phyloP scores from a whole-genome alignment of 2,113 vertebrate species.

The Poecilia latipinna region DNA sequence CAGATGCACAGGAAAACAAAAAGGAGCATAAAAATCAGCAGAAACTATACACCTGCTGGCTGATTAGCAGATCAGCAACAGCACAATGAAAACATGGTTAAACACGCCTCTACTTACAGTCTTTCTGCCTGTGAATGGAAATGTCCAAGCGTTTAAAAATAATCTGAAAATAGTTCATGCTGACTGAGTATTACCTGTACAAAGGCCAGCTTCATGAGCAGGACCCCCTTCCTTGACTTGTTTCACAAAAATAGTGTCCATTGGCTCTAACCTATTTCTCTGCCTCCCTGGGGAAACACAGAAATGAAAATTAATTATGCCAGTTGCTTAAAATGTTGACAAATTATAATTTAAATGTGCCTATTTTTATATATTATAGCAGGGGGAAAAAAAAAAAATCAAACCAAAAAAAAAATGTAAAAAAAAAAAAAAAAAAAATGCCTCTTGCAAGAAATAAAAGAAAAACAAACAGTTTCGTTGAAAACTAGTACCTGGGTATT shows the following conservation, averaged over 20 bases:
- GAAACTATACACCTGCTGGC: background rate
- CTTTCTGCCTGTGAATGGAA: background rate
- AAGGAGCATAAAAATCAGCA: background rate
- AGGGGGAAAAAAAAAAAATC: background rate
- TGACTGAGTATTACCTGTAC: constrained; percentile 85
- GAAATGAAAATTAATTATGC: background rate
- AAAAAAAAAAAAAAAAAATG: constrained; percentile 5
- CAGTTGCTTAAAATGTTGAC: background rate
- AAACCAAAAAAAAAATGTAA: background rate
- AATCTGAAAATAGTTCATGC: background rate
- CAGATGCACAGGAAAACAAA: background rate
- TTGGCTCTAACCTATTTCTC: constrained; percentile 90
- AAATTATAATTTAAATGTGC: background rate
- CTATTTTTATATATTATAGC: background rate
- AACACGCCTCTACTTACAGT: constrained; percentile 3
- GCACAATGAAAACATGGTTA: background rate
- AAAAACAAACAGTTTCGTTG: constrained; percentile 26
- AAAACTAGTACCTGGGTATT: constrained; percentile 2
- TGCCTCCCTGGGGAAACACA: constrained; percentile 83
- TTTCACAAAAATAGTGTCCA: constrained; percentile 99
- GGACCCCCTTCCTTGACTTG: constrained; percentile 96
- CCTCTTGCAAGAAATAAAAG: constrained; percentile 1
- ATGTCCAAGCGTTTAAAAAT: background rate
- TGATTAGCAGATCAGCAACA: no score
- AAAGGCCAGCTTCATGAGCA: constrained; percentile 91